phyloP scores from a whole-genome alignment of 2,797 vertebrate genomes.

The Pseudochromis fuscus region DNA sequence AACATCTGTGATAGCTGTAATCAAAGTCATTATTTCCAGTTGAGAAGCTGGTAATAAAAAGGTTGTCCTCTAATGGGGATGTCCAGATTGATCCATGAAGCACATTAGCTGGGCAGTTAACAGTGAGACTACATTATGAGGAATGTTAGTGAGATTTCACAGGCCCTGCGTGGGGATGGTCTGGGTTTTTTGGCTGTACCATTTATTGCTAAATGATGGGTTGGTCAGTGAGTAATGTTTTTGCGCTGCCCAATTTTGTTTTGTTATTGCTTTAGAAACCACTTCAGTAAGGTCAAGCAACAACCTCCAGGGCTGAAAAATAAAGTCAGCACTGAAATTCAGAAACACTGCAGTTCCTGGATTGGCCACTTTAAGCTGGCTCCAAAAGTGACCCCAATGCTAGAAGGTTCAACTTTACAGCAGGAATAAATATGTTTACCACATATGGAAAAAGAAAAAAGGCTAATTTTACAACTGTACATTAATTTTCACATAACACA shows the following conservation, averaged over 20 bases:
- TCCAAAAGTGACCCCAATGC: too few species aligned
- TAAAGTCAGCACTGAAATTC: too few species aligned
- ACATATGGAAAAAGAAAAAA: too few species aligned
- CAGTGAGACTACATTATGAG: slow-evolving; percentile 23
- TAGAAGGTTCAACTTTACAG: too few species aligned
- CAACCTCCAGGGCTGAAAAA: too few species aligned
- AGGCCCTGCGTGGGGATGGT: slow-evolving; percentile 1
- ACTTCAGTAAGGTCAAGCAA: too few species aligned
- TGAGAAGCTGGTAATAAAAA: slow-evolving; percentile 37
- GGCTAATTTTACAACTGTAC: too few species aligned
- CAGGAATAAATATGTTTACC: too few species aligned
- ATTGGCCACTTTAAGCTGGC: too few species aligned
- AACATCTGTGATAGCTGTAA: slow-evolving; percentile 18
- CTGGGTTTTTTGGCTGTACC: slow-evolving; percentile 14
- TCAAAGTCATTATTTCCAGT: slow-evolving; percentile 27
- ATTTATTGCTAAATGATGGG: slow-evolving; percentile 23
- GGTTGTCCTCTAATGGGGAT: slow-evolving; percentile 34
- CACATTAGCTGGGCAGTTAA: slow-evolving; percentile 52
- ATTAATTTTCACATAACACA: too few species aligned
- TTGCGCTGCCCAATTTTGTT: slow-evolving; percentile 6
- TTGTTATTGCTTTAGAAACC: slow-evolving; percentile 1
- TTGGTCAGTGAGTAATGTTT: slow-evolving; percentile 13
- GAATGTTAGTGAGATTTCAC: slow-evolving; percentile 21
- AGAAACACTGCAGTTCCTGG: too few species aligned
- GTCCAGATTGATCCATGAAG: slow-evolving; percentile 54